Conservation (phyloP, 2,113 vertebrate species). For the Dipodomys merriami region DNA sequence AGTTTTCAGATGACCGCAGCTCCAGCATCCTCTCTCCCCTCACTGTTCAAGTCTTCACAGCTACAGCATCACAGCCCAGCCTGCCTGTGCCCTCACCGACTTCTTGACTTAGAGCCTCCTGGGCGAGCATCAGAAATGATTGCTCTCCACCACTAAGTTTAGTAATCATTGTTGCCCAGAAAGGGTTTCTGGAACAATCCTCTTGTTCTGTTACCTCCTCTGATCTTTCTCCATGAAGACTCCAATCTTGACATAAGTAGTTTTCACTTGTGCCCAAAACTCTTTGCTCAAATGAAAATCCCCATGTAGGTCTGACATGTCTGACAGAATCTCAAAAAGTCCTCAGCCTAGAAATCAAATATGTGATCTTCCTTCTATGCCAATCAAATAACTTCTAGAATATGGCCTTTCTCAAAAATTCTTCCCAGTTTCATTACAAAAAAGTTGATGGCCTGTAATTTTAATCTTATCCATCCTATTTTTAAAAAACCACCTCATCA, state of each 20-base stretch:
- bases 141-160: neutral
- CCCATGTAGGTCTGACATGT: neutral
- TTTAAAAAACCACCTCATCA: neutral
- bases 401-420: neutral
- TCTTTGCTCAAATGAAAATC: constrained; percentile 31
- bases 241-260: constrained; percentile 38
- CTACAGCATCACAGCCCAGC: neutral
- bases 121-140: neutral
- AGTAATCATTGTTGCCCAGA: constrained; percentile 27
- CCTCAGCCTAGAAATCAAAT: neutral
- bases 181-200: constrained; percentile 35
- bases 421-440: constrained; percentile 21
- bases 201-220: neutral
- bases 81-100: neutral
- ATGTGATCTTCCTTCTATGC: neutral
- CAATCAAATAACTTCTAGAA: neutral
- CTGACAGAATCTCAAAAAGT: neutral
- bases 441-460: neutral
- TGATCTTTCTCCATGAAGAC: constrained; percentile 30
- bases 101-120: neutral
- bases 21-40: neutral
- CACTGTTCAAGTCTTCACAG: neutral
- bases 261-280: neutral
- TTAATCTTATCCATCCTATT: neutral
- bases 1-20: neutral